phyloP scores from a whole-genome alignment of 2,113 vertebrate genomes.

The Chauna torquata region DNA sequence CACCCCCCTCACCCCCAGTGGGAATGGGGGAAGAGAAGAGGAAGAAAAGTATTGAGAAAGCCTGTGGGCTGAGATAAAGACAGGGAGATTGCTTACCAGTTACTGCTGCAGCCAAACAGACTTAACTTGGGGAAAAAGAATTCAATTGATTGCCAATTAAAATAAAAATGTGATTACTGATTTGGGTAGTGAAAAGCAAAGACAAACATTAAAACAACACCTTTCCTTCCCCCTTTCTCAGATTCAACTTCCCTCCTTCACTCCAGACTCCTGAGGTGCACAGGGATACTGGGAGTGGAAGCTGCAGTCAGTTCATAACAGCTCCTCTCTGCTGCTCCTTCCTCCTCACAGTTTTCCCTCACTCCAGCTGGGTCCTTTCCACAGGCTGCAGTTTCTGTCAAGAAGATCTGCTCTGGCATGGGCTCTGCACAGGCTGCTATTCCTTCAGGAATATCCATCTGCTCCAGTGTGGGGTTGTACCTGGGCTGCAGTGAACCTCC shows the following conservation, averaged over 20 bases:
- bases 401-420: not conserved
- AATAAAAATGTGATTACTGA: not conserved
- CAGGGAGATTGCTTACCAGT: not conserved
- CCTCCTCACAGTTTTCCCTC: not conserved
- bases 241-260: not conserved
- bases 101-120: not conserved
- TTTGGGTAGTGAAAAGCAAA: not conserved
- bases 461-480: not conserved
- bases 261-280: not conserved
- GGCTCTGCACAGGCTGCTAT: not conserved
- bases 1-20: accelerated
- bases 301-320: not conserved
- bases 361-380: not conserved
- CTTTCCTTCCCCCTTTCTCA: not conserved
- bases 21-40: not conserved
- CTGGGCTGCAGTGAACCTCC: not conserved
- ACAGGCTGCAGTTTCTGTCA: not conserved
- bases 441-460: not conserved
- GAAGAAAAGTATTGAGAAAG: not conserved
- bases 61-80: not conserved
- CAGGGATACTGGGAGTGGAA: not conserved
- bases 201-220: not conserved
- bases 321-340: not conserved
- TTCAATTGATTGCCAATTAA: not conserved
- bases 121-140: not conserved